Base-by-base conservation (phyloP, 2,797 vertebrate genomes). In the Furcifer pardalis region DNA sequence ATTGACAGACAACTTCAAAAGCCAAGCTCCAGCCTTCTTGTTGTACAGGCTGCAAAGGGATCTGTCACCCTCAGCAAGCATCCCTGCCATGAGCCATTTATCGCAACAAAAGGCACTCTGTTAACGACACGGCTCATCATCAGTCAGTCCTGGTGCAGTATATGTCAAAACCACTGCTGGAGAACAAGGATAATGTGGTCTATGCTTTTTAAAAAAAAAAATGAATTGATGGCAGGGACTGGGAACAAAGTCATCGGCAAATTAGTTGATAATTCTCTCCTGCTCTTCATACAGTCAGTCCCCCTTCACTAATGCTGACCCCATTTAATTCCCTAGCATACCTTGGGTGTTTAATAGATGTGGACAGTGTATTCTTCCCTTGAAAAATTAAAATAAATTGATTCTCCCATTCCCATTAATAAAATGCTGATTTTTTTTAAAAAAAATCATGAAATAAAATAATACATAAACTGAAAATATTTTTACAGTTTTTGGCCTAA, bases 51-150 rank as follows among this genome's bases (percentile, higher is more conserved):
- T 90, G 77, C 88, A 87, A 89, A 73, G 52, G 71, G 32, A 91
- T 84, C 66, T 17, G 0, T 91, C 91, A 90, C 77, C 81, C 89
- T 56, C 72, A 89, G 81, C 81, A 84, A 88, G 88, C 84, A 77
- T 89, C 88, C 92, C 90, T 94, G 90, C 90, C 90, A 93, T 0
- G 88, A 94, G 87, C 65, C 87, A 90, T 93, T 95, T 92, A 88
- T 81, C 7, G 84, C 90, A 92, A 90, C 88, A 92, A 94, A 94
- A 94, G 88, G 15, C 32, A 0, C 80, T 23, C 66, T 84, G 82
- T 84, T 91, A 90, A 76, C 0, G 37, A 92, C 91, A 89, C 2
- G 2, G 86, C 85, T 92, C 82, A 85, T 93, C 93, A 91, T 89
- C 91, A 92, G 86, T 91, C 90, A 93, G 74, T 81, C 84, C 83